Evolutionary conservation across 2,888 invertebrate species (phyloP).

Genomic region (Cataglyphis cursor): DNA sequence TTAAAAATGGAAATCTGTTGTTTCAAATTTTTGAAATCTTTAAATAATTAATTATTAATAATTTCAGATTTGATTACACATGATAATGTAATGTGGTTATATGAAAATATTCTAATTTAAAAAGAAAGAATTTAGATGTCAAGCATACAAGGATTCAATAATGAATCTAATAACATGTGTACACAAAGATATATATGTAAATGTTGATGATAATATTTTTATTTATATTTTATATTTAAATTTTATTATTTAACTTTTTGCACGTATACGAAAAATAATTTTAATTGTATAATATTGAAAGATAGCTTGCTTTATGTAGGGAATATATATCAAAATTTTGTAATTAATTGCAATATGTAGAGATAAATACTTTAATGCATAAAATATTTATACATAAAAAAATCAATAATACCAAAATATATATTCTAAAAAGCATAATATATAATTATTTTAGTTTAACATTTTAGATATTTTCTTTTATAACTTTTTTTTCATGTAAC

Average conservation of each 20-base stretch:
- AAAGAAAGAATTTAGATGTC: background rate
- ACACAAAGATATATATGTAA: background rate
- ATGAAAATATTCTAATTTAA: background rate
- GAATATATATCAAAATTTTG: slow-evolving; percentile 8
- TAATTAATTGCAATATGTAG: background rate
- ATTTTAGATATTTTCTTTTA: background rate
- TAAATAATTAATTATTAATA: background rate
- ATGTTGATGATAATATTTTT: background rate
- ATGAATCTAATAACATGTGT: background rate
- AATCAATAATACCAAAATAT: slow-evolving; percentile 3
- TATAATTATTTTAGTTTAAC: slow-evolving; percentile 17
- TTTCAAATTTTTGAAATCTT: background rate
- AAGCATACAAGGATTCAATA: background rate
- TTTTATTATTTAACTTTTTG: background rate
- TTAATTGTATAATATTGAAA: background rate
- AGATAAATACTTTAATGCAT: background rate
- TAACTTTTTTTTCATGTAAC: background rate
- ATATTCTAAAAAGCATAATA: background rate
- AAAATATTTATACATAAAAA: background rate
- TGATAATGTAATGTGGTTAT: background rate
- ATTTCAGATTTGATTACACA: background rate
- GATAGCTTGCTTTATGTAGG: background rate
- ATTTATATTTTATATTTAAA: background rate
- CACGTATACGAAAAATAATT: background rate
- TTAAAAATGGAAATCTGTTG: background rate